A percentile compares a stretch with the other conserved stretches of the same genome.
Conservation (phyloP, 2,113 vertebrate genomes). For the Apodemus sylvaticus region DNA sequence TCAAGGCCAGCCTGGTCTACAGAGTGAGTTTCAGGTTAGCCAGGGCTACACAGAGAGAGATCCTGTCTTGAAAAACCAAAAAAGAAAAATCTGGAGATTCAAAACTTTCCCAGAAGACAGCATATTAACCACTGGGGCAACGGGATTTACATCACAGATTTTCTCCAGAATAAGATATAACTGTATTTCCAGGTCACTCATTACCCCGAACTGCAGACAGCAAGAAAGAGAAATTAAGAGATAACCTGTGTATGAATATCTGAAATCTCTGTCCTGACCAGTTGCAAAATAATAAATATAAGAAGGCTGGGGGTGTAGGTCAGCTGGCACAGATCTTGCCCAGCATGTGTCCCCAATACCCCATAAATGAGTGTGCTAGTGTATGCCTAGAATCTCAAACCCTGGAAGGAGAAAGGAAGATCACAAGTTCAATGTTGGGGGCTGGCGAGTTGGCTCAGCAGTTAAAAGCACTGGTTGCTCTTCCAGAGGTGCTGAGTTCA, state of each 20-base stretch:
- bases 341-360: not conserved
- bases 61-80: no score
- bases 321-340: not conserved
- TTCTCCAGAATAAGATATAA: conserved; percentile 48
- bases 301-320: not conserved
- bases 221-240: conserved; percentile 56
- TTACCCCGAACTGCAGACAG: not conserved
- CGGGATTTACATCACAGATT: not conserved
- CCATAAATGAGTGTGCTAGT: no score
- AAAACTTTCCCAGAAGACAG: conserved; percentile 39
- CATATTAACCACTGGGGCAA: not conserved
- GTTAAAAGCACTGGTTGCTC: no score
- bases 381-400: no score
- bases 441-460: no score
- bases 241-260: not conserved
- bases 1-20: no score
- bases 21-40: no score
- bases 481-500: no score
- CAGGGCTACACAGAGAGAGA: no score
- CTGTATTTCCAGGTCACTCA: conserved; percentile 35
- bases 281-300: conserved; percentile 59
- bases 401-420: not conserved
- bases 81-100: no score
- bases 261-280: conserved; percentile 36
- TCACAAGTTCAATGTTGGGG: not conserved